Percentiles rank a stretch among this genome's conserved stretches.
These are phyloP conservation scores for Penaeus japonicus DNA, from an alignment of 1,140 invertebrate species.

Conservation along the genomic window DNA sequence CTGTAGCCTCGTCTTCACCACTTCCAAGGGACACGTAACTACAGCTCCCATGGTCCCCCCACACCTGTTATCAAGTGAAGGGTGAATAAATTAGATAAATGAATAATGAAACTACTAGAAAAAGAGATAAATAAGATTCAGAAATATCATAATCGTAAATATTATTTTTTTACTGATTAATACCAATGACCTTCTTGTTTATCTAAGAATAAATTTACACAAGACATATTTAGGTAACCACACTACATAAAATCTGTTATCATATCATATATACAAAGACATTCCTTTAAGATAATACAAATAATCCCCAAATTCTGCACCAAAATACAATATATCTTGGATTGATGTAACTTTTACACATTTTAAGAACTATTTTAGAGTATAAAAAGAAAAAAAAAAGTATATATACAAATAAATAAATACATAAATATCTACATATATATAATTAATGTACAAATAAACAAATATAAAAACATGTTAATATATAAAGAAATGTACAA, in stretches of 20 bases:
- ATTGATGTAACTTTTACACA: no score
- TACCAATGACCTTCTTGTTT: no score
- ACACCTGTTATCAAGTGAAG: constrained; percentile 71
- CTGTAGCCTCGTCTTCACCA: constrained; percentile 97
- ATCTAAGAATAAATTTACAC: no score
- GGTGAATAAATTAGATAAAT: background rate
- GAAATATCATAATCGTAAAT: background rate
- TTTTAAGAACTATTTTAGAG: no score
- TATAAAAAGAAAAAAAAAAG: no score
- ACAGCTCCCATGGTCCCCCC: constrained; percentile 96
- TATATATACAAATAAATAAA: constrained; percentile 29
- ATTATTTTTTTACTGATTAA: no score
- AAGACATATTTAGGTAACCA: no score
- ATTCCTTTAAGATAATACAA: no score
- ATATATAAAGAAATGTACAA: background rate
- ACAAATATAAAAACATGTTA: constrained; percentile 29
- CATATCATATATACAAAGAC: no score
- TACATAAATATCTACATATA: constrained; percentile 30
- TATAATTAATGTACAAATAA: constrained; percentile 23
- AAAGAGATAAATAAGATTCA: background rate
- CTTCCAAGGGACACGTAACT: constrained; percentile 97
- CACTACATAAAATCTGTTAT: no score
- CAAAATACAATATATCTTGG: no score
- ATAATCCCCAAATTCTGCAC: no score
- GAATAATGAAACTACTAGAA: background rate